phyloP scores from a whole-genome alignment of 1,140 invertebrate genomes.

The Pseudomyrmex pallidus region DNA sequence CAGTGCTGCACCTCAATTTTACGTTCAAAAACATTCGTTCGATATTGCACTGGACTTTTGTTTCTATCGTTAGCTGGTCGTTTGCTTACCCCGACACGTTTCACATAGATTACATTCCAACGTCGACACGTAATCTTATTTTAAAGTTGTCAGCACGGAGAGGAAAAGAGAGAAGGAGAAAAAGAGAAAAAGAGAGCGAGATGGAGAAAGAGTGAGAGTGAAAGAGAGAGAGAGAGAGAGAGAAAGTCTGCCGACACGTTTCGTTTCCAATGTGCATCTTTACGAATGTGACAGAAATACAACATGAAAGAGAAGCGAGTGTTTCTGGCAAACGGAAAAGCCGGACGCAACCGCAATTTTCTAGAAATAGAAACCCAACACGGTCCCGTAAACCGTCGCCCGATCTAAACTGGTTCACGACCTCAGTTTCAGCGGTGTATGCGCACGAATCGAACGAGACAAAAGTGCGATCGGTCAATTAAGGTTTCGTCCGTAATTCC shows the following conservation, averaged over 20 bases:
- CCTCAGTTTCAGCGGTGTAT: slow-evolving; percentile 5
- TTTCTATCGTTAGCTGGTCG: slow-evolving; percentile 31
- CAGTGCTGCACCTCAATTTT: background rate
- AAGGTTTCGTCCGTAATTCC: slow-evolving; percentile 26
- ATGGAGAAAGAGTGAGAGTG: too few relatives aligned
- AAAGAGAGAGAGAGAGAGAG: too few relatives aligned
- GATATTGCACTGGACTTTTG: slow-evolving; percentile 5
- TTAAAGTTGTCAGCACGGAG: slow-evolving; percentile 38
- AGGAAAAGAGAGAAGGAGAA: background rate
- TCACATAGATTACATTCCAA: slow-evolving; percentile 17
- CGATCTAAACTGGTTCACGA: background rate
- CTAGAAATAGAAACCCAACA: slow-evolving; percentile 3
- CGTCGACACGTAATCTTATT: slow-evolving; percentile 51
- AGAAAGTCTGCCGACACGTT: background rate
- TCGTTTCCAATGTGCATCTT: slow-evolving; percentile 30
- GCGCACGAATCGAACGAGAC: slow-evolving; percentile 2
- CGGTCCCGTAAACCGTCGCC: background rate
- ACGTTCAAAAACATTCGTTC: background rate
- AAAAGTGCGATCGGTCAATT: slow-evolving; percentile 51
- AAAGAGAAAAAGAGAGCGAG: too few relatives aligned
- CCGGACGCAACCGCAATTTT: slow-evolving; percentile 23
- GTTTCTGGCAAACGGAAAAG: background rate
- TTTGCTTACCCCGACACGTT: slow-evolving; percentile 41
- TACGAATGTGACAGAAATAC: slow-evolving; percentile 18
- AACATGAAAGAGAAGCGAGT: background rate